Base-by-base conservation (phyloP, 2,888 invertebrate genomes). In the Yponomeuta cagnagella region DNA sequence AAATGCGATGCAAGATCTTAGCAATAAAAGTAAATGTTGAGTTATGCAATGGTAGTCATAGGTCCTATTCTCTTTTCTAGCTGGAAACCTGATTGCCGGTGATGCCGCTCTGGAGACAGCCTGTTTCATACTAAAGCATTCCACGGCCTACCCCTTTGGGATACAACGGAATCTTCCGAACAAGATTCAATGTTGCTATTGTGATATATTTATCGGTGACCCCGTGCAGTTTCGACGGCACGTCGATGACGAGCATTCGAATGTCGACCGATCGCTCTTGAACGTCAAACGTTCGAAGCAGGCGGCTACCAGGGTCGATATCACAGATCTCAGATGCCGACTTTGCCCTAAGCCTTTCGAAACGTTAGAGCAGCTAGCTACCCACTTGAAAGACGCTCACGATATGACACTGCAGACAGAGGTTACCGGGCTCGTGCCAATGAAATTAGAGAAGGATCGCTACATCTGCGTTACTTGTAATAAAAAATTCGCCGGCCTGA, bases 381-480 rank as follows among this genome's bases (percentile, higher is more conserved):
- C 33, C 4, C 71, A 71, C 31, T 52, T 71, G 15, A 10, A n/a
- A n/a, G 31, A 8, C 30, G 15, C 6, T 6, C 68, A 64, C 10
- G 52, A 68, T 12, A 30, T 68, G 31, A 48, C 5, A 48, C n/a
- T 33, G n/a, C 23, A 12, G 10, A 23, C 10, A 12, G 31, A 48
- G 6, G 12, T 52, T 8, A 48, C 10, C 10, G 48, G 65, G 2
- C 30, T 71, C 2, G 30, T 71, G 30, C 71, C 71, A 12, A 37
- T 71, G 33, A 23, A 48, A 12, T 43, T 71, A 63, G 48, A 69
- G 10, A 52, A n/a, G 30, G 33, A 37, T 10, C 12, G 43, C 9
- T 70, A 64, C 48, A 63, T n/a, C 6, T 72, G 73, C 63, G n/a
- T 71, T 2, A 63, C 73, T 33, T 72, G 71, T 68, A 48, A 31